A percentile compares a stretch with the other conserved stretches of the same genome.
Evolutionary conservation across 2,888 invertebrate species (phyloP).

Genomic region (Meiosimyza decipiens): DNA sequence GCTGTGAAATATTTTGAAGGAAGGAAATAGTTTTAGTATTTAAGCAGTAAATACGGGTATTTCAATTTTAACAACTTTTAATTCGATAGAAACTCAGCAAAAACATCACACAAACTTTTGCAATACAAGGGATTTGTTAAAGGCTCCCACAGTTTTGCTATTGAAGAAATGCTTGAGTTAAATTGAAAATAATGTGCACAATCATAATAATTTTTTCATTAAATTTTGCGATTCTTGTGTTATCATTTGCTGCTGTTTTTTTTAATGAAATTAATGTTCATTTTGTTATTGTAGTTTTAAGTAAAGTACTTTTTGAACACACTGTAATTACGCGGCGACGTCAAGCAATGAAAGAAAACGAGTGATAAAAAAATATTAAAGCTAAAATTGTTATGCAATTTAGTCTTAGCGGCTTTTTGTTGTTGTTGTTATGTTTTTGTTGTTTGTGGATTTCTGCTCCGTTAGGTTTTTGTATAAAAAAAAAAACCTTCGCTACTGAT

Average conservation of each 20-base stretch:
- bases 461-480: constrained; percentile 7
- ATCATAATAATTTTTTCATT: constrained; percentile 6
- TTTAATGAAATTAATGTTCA: background rate
- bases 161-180: background rate
- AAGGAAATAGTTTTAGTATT: too few species aligned
- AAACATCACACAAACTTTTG: too few species aligned
- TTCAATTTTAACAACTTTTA: too few species aligned
- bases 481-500: background rate
- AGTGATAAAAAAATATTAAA: background rate
- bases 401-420: background rate
- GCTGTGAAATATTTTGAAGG: too few species aligned
- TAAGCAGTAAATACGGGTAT: too few species aligned
- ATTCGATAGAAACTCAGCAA: too few species aligned
- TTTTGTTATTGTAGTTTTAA: background rate
- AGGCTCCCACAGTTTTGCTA: too few species aligned
- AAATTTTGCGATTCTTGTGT: background rate
- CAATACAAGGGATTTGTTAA: too few species aligned
- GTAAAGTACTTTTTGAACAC: constrained; percentile 11
- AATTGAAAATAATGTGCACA: constrained; percentile 27
- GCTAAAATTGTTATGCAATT: constrained; percentile 4
- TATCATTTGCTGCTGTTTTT: background rate
- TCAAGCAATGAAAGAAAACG: too few species aligned
- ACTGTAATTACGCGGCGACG: constrained; percentile 25
- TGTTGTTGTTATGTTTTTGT: constrained; percentile 15
- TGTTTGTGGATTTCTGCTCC: constrained; percentile 23